These are phyloP conservation scores for Labia minor DNA, from an alignment of 2,888 invertebrate genomes.

Conservation along the genomic window DNA sequence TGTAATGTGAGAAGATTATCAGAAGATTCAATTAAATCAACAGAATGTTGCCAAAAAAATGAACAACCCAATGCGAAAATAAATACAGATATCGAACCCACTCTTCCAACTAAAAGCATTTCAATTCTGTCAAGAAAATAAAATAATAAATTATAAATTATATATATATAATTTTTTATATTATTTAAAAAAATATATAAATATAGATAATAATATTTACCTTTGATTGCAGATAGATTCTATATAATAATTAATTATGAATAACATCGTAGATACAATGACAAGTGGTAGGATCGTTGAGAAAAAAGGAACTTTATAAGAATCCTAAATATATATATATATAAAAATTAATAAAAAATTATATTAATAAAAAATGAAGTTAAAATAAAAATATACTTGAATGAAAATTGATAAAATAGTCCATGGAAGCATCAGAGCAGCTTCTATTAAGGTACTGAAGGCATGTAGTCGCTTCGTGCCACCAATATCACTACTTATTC, in stretches of 20 bases:
- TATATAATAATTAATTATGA: constrained; percentile 41
- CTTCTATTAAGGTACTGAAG: constrained; percentile 37
- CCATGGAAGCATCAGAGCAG: constrained; percentile 37
- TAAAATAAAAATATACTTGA: neutral
- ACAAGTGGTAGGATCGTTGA: constrained; percentile 21
- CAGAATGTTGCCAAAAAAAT: constrained; percentile 21
- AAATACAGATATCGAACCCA: constrained; percentile 24
- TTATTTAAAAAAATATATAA: neutral
- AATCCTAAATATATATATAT: no score
- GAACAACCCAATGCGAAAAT: constrained; percentile 23
- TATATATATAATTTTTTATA: constrained; percentile 1
- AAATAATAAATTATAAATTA: neutral
- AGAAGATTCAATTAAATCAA: neutral
- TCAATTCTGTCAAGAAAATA: constrained; percentile 21
- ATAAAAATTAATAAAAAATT: neutral
- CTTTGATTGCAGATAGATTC: constrained; percentile 35
- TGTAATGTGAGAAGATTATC: constrained; percentile 26
- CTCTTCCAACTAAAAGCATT: constrained; percentile 23
- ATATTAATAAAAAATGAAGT: neutral
- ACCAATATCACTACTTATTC: constrained; percentile 42
- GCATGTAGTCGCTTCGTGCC: constrained; percentile 41
- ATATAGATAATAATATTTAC: constrained; percentile 28
- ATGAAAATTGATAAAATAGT: constrained; percentile 27
- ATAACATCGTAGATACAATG: constrained; percentile 33
- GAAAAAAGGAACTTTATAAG: constrained; percentile 15